Conservation (phyloP, 2,888 invertebrate genomes). For the Sisyra nigra region DNA sequence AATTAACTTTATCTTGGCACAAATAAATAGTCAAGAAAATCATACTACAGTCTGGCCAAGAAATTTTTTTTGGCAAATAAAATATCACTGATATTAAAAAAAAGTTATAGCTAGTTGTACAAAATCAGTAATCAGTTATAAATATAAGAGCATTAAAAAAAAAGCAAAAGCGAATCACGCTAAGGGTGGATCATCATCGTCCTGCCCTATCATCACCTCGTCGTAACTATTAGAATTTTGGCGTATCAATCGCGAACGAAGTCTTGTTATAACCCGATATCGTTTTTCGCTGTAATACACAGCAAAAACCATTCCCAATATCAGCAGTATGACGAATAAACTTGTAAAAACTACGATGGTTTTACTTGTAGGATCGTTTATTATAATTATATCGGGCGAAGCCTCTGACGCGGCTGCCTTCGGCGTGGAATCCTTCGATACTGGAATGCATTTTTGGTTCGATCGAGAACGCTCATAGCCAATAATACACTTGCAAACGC, state of each 20-base stretch:
- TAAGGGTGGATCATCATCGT: conserved; percentile 23
- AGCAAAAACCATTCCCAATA: background rate
- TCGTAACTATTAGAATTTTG: conserved; percentile 23
- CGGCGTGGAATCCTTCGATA: background rate
- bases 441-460: conserved; percentile 2
- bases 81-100: conserved; percentile 1
- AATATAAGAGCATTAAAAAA: background rate
- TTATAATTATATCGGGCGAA: background rate
- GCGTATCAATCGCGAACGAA: conserved; percentile 4
- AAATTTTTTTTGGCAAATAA: background rate
- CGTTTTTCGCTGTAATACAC: conserved; percentile 5
- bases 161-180: conserved; percentile 5
- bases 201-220: conserved; percentile 29
- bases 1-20: too few species aligned
- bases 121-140: background rate
- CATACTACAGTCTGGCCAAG: background rate
- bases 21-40: background rate
- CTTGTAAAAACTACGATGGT: background rate
- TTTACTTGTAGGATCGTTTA: background rate
- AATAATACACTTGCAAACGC: conserved; percentile 5
- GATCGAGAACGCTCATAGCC: conserved; percentile 1
- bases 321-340: background rate
- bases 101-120: background rate
- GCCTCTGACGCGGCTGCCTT: background rate
- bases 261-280: conserved; percentile 4